phyloP scores from a whole-genome alignment of 2,797 vertebrate species.

The Danio aesculapii region DNA sequence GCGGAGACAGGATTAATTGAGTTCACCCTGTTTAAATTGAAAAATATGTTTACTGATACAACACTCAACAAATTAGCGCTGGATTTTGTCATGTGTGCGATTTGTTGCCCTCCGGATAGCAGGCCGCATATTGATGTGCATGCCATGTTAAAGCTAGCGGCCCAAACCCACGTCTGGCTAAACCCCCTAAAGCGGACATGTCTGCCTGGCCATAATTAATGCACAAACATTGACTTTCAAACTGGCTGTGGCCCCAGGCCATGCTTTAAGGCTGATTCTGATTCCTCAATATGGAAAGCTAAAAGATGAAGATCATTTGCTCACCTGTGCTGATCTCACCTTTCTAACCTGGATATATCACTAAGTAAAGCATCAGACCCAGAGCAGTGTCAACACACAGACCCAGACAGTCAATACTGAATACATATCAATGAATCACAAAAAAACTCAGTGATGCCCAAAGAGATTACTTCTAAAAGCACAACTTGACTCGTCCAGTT shows the following conservation, averaged over 20 bases:
- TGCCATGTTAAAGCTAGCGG: conserved; percentile 47
- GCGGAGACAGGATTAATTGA: conserved; percentile 13
- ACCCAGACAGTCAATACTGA: not conserved
- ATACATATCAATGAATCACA: not conserved
- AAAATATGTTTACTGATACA: conserved; percentile 37
- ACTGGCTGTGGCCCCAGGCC: conserved; percentile 74
- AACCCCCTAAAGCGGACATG: conserved; percentile 72
- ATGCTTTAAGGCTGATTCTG: conserved; percentile 78
- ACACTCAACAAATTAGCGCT: conserved; percentile 28
- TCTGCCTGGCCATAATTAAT: conserved; percentile 77
- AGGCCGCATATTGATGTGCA: conserved; percentile 42
- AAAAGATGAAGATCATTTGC: conserved; percentile 74
- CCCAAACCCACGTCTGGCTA: conserved; percentile 16
- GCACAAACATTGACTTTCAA: conserved; percentile 80
- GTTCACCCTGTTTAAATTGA: conserved; percentile 1
- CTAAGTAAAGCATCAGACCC: not conserved
- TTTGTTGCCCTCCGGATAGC: conserved; percentile 21
- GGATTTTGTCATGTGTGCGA: conserved; percentile 11
- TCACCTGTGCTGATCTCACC: conserved; percentile 72
- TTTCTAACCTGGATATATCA: not conserved
- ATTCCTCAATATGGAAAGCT: conserved; percentile 74
- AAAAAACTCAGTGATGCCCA: not conserved
- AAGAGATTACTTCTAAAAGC: conserved; percentile 26
- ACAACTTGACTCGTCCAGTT: conserved; percentile 30
- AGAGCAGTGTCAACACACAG: conserved; percentile 72